Percentiles rank a stretch among this genome's conserved stretches.
Evolutionary conservation across 2,797 vertebrate genomes (phyloP).

Genomic region (Onychomys leucogaster): DNA sequence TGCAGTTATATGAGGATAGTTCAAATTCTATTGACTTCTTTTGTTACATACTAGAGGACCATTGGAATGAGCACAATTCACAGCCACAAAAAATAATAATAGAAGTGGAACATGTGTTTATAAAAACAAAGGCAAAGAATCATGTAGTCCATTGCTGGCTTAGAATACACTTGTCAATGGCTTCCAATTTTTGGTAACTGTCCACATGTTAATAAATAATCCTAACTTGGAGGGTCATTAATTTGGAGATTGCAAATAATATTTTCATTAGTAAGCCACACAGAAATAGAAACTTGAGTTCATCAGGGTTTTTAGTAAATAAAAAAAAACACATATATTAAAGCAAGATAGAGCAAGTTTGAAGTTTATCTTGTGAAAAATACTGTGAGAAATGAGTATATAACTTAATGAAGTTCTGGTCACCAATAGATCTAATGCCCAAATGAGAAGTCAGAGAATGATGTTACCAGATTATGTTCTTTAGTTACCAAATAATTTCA

Average conservation of each 20-base stretch:
- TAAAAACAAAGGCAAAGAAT: not conserved
- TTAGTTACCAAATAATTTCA: constrained; percentile 22
- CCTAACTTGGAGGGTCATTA: not conserved
- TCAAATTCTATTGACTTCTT: not conserved
- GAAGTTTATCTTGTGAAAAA: not conserved
- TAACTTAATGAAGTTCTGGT: not conserved
- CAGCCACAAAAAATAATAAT: not conserved
- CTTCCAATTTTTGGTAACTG: not conserved
- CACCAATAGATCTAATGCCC: not conserved
- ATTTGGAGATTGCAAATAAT: not conserved
- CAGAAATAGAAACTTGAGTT: not conserved
- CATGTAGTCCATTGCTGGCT: not conserved
- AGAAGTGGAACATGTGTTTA: not conserved
- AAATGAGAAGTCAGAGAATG: not conserved
- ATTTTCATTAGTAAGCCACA: not conserved
- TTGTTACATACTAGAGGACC: not conserved
- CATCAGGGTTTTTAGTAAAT: not conserved
- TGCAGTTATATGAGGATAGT: not conserved
- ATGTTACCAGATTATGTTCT: not conserved
- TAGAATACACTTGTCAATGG: not conserved
- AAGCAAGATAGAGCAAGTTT: not conserved
- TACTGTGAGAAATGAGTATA: not conserved
- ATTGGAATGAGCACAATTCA: not conserved
- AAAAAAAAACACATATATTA: not conserved
- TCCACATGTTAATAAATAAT: not conserved